A percentile compares a stretch with the other conserved stretches of the same genome.
Evolutionary conservation across 2,888 invertebrate species (phyloP).

Genomic region (Galerucella calmariensis): DNA sequence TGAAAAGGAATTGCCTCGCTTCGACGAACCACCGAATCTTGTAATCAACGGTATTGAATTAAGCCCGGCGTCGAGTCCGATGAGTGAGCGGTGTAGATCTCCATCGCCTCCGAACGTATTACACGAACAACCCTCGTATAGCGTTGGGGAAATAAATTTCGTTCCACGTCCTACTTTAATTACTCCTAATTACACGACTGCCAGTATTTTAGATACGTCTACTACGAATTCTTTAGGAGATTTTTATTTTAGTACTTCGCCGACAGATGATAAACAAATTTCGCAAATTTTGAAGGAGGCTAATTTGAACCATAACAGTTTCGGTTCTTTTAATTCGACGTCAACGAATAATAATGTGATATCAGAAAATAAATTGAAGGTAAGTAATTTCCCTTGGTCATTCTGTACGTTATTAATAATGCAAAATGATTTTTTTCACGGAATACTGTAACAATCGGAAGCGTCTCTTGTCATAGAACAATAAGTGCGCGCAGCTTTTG

Average conservation of each 20-base stretch:
- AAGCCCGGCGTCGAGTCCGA: constrained; percentile 50
- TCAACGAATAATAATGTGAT: neutral
- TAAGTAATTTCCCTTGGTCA: neutral
- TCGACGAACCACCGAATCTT: constrained; percentile 55
- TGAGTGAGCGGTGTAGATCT: constrained; percentile 58
- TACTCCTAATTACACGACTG: constrained; percentile 44
- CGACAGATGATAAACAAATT: constrained; percentile 58
- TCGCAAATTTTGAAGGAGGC: constrained; percentile 62
- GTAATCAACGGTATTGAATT: constrained; percentile 59
- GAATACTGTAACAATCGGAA: too few relatives aligned
- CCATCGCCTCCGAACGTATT: constrained; percentile 60
- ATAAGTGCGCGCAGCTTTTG: too few relatives aligned
- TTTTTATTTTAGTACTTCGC: constrained; percentile 50
- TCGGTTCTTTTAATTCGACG: constrained; percentile 14
- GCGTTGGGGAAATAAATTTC: constrained; percentile 53
- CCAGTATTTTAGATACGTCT: constrained; percentile 42
- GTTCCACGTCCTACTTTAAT: constrained; percentile 42
- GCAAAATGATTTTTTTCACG: too few relatives aligned
- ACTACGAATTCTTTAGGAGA: constrained; percentile 50
- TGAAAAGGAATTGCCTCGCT: constrained; percentile 57
- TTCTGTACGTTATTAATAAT: too few relatives aligned
- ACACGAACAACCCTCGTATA: constrained; percentile 57
- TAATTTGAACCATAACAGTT: constrained; percentile 49
- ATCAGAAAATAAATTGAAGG: constrained; percentile 18
- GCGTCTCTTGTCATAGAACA: too few relatives aligned